These are phyloP conservation scores for Sebastiscus albofasciatus DNA, from an alignment of 2,797 vertebrate genomes.

Conservation along the genomic window DNA sequence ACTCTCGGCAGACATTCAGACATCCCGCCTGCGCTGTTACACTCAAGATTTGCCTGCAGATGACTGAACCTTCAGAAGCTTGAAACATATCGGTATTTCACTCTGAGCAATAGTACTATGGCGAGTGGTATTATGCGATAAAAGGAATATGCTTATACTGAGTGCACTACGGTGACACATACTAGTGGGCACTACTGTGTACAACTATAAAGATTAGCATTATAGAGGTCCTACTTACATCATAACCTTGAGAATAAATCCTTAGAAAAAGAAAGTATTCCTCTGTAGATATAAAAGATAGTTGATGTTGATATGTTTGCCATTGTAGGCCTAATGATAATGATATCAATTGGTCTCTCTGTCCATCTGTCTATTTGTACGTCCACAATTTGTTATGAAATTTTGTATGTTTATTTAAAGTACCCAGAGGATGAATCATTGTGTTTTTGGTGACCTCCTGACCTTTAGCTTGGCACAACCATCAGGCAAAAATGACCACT, in stretches of 20 bases:
- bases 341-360: background rate
- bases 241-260: background rate
- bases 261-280: background rate
- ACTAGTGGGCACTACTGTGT: too few relatives aligned
- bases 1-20: slow-evolving; percentile 4
- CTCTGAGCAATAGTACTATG: background rate
- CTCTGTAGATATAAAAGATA: background rate
- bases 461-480: background rate
- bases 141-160: background rate
- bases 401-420: background rate
- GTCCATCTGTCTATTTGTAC: background rate
- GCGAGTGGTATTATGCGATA: background rate
- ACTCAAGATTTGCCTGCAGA: background rate
- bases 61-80: slow-evolving; percentile 1
- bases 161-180: background rate
- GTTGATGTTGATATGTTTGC: background rate
- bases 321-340: background rate
- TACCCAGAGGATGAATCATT: background rate
- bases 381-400: background rate
- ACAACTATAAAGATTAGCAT: background rate
- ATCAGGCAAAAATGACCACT: background rate
- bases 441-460: background rate
- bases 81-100: background rate
- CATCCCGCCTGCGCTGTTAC: background rate
- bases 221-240: background rate